Base-by-base conservation (phyloP, 2,888 invertebrate species). In the Hipparchia semele region DNA sequence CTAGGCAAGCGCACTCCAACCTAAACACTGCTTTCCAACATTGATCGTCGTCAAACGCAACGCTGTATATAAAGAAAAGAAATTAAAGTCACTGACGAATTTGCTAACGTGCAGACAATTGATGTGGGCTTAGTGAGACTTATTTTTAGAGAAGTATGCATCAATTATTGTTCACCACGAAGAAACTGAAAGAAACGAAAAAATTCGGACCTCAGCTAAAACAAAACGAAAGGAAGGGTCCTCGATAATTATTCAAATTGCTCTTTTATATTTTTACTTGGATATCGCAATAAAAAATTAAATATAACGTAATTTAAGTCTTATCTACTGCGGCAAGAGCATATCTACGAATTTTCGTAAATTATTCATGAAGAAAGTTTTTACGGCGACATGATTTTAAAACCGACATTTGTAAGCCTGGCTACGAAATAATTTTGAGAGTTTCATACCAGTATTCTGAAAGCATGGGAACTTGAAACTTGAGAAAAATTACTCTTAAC, bases 291-390 rank as follows among this genome's bases (percentile, higher is more conserved):
- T 90, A 90, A 91, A 90, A 91, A 90, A 82, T 88, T 87, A 91
- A 91, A 91, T 91, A 90, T 88, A 80, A 79, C 87, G 86, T 90
- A 91, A 91, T 90, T 92, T 90, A 89, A 91, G 90, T 91, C 91
- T 91, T 92, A 92, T 92, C 92, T 90, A 84, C 86, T 79, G 86
- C 86, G 82, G 88, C 90, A 89, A 89, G 89, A 90, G 87, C 90
- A 91, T 91, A 92, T 92, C 92, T 91, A 86, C 83, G 90, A 89
- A 90, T 89, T 91, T 92, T 90, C 82, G 90, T 92, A 92, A 93
- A 93, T 92, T 92, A 93, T 93, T 93, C 92, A 93, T 92, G 91
- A 91, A 88, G 85, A 91, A 92, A 93, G 90, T 92, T 93, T 91
- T 90, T 91, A 91, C 89, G 85, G 90, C 87, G 89, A 91, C 92